Conservation (phyloP, 1,140 invertebrate genomes). For the Drosophila triauraria region DNA sequence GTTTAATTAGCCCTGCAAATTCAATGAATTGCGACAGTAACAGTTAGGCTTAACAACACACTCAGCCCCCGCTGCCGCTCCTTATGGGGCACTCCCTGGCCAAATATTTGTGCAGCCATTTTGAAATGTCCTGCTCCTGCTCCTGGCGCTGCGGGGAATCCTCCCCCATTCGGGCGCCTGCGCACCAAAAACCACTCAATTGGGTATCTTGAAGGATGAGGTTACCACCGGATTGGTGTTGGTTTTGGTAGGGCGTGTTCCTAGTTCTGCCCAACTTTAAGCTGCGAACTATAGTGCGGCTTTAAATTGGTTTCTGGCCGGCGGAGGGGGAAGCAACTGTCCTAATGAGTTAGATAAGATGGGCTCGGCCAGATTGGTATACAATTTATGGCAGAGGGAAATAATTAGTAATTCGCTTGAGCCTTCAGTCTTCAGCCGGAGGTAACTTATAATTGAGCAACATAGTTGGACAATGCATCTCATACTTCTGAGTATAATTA, state of each 20-base stretch:
- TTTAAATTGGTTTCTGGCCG: constrained; percentile 36
- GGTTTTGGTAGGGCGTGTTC: constrained; percentile 9
- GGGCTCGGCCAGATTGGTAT: constrained; percentile 11
- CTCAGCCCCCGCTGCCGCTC: constrained; percentile 2
- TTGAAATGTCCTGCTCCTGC: constrained; percentile 62
- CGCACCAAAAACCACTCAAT: constrained; percentile 47
- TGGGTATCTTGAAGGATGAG: not conserved
- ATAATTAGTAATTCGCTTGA: constrained; percentile 11
- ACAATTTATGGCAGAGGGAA: constrained; percentile 5
- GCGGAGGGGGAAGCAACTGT: not conserved
- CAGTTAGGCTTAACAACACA: constrained; percentile 76
- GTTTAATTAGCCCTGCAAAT: constrained; percentile 83
- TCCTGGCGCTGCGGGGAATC: constrained; percentile 43
- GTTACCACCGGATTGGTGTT: not conserved
- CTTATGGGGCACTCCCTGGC: constrained; percentile 51
- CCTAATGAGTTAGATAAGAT: constrained; percentile 32
- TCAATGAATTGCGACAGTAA: constrained; percentile 83
- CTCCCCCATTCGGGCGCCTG: constrained; percentile 58
- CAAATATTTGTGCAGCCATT: constrained; percentile 84
- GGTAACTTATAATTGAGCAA: constrained; percentile 1
- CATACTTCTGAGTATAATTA: not conserved
- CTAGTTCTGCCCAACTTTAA: constrained; percentile 30
- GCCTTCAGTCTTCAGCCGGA: too few relatives aligned
- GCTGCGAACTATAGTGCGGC: constrained; percentile 19
- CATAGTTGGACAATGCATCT: not conserved